A percentile compares a stretch with the other conserved stretches of the same genome.
These are phyloP conservation scores for Argentina silus DNA, from an alignment of 2,797 vertebrate genomes.

Conservation along the genomic window DNA sequence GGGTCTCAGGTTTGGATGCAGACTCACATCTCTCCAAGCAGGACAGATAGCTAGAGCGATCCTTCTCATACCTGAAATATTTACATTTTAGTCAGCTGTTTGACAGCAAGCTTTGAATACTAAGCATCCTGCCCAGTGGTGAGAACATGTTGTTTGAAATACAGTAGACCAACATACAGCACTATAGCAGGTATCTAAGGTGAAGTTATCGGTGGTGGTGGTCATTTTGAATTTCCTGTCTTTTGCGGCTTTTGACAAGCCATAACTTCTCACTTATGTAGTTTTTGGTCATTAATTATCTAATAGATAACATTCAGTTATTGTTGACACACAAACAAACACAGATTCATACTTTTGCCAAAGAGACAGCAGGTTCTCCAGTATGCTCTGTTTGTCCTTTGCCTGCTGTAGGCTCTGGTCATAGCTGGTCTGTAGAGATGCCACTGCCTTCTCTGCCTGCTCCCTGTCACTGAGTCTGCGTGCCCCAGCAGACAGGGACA, in stretches of 20 bases:
- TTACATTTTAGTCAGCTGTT: neutral
- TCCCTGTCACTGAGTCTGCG: conserved; percentile 81
- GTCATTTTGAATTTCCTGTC: no score
- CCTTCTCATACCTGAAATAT: conserved; percentile 88
- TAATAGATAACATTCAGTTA: no score
- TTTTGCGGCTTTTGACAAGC: no score
- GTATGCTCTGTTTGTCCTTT: conserved; percentile 81
- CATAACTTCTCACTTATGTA: no score
- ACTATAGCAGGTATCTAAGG: no score
- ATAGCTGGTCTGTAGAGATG: conserved; percentile 75
- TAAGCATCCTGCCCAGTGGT: no score
- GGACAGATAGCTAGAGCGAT: conserved; percentile 80
- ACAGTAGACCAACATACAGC: no score
- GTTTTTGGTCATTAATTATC: no score
- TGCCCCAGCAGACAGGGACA: conserved; percentile 78
- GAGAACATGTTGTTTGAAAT: no score
- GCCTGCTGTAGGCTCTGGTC: conserved; percentile 71
- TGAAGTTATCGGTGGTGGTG: no score
- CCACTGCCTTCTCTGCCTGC: conserved; percentile 72
- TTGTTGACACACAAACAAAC: no score
- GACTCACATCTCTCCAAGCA: conserved; percentile 89
- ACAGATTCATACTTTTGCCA: conserved; percentile 87
- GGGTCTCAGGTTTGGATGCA: conserved; percentile 70
- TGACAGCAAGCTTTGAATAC: no score
- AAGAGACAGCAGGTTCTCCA: conserved; percentile 84